Base-by-base conservation (phyloP, 2,888 invertebrate genomes). In the Acrocyrtus sp. region DNA sequence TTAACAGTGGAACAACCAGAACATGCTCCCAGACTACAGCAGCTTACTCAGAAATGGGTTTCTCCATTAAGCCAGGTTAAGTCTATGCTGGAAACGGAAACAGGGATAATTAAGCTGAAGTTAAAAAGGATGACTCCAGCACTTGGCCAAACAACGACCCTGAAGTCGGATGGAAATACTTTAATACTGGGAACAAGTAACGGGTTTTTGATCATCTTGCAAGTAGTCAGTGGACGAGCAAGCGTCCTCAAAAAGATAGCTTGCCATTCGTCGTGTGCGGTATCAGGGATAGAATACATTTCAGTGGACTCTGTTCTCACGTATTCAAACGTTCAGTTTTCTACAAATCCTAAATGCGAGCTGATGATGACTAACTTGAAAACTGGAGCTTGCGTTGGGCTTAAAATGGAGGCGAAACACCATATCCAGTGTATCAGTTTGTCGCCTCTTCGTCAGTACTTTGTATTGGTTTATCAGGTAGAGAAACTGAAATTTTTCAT, bases 271-370 rank as follows among this genome's bases (percentile, higher is more conserved):
- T 78, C 74, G 29, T 70, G 78, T 47, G 58, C 79, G 15, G 77
- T 81, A 1, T 75, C 65, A 39, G 81, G 81, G n/a, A 75, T 81
- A 15, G 79, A 79, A 56, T 66, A 76, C 54, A 56, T 78, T n/a
- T 72, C 72, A 1, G 76, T 78, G 12, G 54, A 34, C 8, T 74
- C 76, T 62, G 70, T 78, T 8, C 48, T 81, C 17, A 75, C 77
- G 0, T 81, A 74, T 65, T 72, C 78, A 0, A 81, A 81, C 48
- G 24, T 79, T 12, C 78, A 77, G 21, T 78, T 79, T 62, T 79
- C 79, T n/a, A 76, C 78, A 1, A 81, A 79, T 61, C 79, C 79
- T 12, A 81, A 79, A 60, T 81, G 80, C 43, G 80, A 81, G 57
- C 56, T 81, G 45, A 69, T 68, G 19, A 8, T 79, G 8, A 78